phyloP scores from a whole-genome alignment of 2,113 vertebrate genomes.

The Ptilorrhoa leucosticta region DNA sequence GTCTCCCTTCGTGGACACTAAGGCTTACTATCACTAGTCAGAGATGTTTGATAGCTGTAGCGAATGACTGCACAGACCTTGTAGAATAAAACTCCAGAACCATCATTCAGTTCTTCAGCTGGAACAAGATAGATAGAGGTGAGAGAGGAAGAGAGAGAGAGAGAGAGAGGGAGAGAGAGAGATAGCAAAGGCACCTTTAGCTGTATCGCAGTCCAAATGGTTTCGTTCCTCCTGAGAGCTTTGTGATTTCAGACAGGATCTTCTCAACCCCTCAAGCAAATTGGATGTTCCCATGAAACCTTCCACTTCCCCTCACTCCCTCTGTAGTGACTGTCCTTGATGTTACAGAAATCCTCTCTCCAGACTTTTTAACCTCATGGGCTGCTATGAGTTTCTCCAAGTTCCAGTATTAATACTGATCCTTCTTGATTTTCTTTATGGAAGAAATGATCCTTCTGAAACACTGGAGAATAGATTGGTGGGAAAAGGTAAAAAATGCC shows the following conservation, averaged over 20 bases:
- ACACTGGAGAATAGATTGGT: not conserved
- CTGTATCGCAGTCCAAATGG: not conserved
- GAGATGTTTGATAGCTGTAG: not conserved
- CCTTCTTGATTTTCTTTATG: not conserved
- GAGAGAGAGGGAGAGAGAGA: too few species aligned
- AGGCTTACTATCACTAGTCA: not conserved
- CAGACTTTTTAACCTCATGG: not conserved
- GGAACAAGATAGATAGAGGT: not conserved
- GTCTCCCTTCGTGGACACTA: not conserved
- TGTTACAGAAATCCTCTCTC: not conserved
- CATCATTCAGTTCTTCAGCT: not conserved
- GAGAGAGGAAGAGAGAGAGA: not conserved
- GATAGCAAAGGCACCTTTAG: not conserved
- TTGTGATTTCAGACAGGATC: not conserved
- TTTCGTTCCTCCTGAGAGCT: not conserved
- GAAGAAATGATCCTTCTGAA: not conserved
- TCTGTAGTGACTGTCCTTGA: not conserved
- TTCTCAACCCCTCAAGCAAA: not conserved
- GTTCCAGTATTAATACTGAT: not conserved
- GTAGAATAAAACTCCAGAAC: not conserved
- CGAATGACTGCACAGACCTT: conserved; percentile 28
- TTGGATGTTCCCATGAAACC: not conserved
- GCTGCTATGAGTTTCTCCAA: not conserved
- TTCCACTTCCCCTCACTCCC: not conserved
- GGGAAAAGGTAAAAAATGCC: not conserved